Base-by-base conservation (phyloP, 2,797 vertebrate genomes). In the Amblyopsis hoosieri region DNA sequence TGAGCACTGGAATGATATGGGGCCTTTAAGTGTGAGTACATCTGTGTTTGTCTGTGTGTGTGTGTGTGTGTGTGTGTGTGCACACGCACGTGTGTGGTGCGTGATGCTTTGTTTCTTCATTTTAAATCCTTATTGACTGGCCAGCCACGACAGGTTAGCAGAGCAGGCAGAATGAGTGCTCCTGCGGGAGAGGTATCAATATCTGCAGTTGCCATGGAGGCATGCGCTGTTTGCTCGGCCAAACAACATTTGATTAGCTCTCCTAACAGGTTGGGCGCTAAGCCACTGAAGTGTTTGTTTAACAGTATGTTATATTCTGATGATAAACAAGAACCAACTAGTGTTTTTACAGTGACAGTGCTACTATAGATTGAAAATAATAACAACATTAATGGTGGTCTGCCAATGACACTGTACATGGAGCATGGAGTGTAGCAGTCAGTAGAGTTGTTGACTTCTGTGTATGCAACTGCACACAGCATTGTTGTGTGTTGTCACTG, bases 231-330 rank as follows among this genome's bases (percentile, higher is more conserved):
- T 64, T 57, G 57, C 83, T 85, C 61, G 69, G 76, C 67, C 72
- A 75, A 62, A 63, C 82, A 79, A 87, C 76, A 70, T 84, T 84
- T 89, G 75, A 88, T 86, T 85, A 70, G 86, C 79, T 62, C 67
- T 64, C 60, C 62, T 64, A 63, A 57, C 48, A 54, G 62, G 54
- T 76, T 59, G 31, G 45, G 70, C 66, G 50, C 12, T 52, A 50
- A 12, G 1, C 49, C 64, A 73, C 49, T n/a, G 45, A 29, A 48
- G 50, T 52, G 57, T 78, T 75, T 53, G 45, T 76, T 75, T 55
- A 58, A 57, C 58, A 60, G 46, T 65, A 29, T 47, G 12, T 57
- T 70, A 31, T 52, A 62, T 53, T n/a, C 4, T 50, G 23, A 33
- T 49, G 23, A 10, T 15, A 48, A 52, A 49, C 37, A 23, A 42